Base-by-base conservation (phyloP, 2,797 vertebrate species). In the Acipenser ruthenus region DNA sequence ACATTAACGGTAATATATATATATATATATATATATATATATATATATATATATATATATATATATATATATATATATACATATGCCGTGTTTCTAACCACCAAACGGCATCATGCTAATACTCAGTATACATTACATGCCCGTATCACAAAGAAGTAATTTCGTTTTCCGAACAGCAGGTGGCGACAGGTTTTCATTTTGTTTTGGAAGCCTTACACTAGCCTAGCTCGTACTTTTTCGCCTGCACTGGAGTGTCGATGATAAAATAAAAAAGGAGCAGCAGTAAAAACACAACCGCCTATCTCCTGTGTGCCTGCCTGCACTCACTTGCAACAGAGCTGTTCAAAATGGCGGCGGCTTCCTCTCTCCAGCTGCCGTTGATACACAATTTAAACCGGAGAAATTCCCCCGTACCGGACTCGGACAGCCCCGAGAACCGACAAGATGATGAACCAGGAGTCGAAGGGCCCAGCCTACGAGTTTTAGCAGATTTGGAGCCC, bases 321-420 rank as follows among this genome's bases (percentile, higher is more conserved):
- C 62, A 49, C 67, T 71, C 77, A 78, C 70, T 76, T 65, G 73
- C 74, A 75, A 74, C 83, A 72, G 83, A 79, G 80, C 75, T 67
- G 78, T 81, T 80, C 87, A 90, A 90, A 84, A 92, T 92, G 90
- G 89, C 90, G 89, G 88, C 90, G 83, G 83, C 87, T 75, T 85
- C 89, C 74, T 90, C 88, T 82, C 85, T 89, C 80, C 88, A 83
- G 88, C 87, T 88, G 87, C 88, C 84, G 70, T 84, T 64, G 74
- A 80, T 87, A 73, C 87, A 84, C 81, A 76, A 83, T 75, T 68
- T 83, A 8, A 78, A 74, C 77, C 81, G 78, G 83, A 79, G 86
- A 55, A 84, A 84, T 72, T 72, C 82, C 75, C 83, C 86, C 74
- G 82, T 78, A 68, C 81, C 79, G 74, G 80, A 72, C 72, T 84